phyloP scores from a whole-genome alignment of 30 jellyfish, hydroid and myxozoan genomes.

The Aurelia aurita region DNA sequence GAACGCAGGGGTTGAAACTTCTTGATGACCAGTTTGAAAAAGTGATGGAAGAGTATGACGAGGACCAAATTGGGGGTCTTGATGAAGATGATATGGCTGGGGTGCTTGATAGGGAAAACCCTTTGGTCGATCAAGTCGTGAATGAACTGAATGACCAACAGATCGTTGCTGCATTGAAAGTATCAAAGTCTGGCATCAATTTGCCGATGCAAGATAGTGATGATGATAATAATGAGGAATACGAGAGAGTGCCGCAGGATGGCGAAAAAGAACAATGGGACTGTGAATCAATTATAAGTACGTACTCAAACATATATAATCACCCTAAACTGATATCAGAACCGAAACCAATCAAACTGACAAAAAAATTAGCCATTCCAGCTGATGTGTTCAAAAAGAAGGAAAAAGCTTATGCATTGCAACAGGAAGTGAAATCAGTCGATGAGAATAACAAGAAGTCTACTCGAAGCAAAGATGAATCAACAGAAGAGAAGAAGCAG shows the following conservation, averaged over 20 bases:
- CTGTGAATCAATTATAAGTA: constrained; percentile 92
- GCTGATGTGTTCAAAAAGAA: constrained; percentile 78
- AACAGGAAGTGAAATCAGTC: background rate
- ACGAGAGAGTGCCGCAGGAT: constrained; percentile 47
- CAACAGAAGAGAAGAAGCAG: constrained; percentile 64
- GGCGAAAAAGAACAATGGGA: constrained; percentile 87
- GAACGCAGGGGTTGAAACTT: constrained; percentile 81
- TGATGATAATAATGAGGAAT: constrained; percentile 52
- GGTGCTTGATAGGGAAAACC: constrained; percentile 22
- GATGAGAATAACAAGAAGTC: background rate
- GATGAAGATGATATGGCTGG: constrained; percentile 79
- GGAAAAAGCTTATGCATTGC: constrained; percentile 19
- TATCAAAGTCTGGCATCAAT: background rate
- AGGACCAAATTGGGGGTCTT: constrained; percentile 86
- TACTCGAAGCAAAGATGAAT: constrained; percentile 59
- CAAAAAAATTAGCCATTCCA: constrained; percentile 79
- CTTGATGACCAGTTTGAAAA: constrained; percentile 86
- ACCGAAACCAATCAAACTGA: constrained; percentile 70
- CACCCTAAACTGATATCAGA: constrained; percentile 85
- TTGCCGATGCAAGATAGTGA: constrained; percentile 39
- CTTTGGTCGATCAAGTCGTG: constrained; percentile 63
- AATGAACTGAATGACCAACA: constrained; percentile 66
- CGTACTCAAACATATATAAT: constrained; percentile 88
- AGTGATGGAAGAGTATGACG: constrained; percentile 94
- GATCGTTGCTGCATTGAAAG: constrained; percentile 2